Evolutionary conservation across 2,888 invertebrate species (phyloP).

Genomic region (Cynaeus angustus): DNA sequence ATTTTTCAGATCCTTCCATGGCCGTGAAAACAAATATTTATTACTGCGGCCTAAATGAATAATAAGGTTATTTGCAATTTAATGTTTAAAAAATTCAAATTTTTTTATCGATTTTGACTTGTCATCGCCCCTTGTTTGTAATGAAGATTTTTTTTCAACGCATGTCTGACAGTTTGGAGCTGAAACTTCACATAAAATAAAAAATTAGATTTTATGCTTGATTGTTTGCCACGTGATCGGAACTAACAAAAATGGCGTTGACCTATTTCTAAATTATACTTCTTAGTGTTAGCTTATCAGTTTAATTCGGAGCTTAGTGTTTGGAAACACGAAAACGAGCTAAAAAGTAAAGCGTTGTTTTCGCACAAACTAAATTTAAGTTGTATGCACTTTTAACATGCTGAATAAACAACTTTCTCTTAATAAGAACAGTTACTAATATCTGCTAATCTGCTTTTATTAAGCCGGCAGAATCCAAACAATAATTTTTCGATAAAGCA

Average conservation of each 20-base stretch:
- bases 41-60: slow-evolving; percentile 13
- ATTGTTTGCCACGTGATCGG: slow-evolving; percentile 6
- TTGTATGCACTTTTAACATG: no score
- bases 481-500: no score
- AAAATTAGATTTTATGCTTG: not conserved
- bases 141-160: slow-evolving; percentile 5
- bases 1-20: no score
- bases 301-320: not conserved
- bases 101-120: slow-evolving; percentile 24
- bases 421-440: no score
- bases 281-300: slow-evolving; percentile 2
- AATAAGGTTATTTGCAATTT: slow-evolving; percentile 33
- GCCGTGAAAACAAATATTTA: not conserved
- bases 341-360: no score
- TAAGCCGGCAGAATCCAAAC: no score
- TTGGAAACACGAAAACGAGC: slow-evolving; percentile 2
- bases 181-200: not conserved
- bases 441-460: no score
- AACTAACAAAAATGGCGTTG: slow-evolving; percentile 1
- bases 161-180: slow-evolving; percentile 3
- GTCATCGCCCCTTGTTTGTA: slow-evolving; percentile 12
- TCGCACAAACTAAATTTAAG: not conserved
- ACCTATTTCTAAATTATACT: slow-evolving; percentile 14
- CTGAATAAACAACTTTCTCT: no score
- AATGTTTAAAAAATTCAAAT: slow-evolving; percentile 33